phyloP scores from a whole-genome alignment of 1,140 invertebrate genomes.

The Gryllus bimaculatus region DNA sequence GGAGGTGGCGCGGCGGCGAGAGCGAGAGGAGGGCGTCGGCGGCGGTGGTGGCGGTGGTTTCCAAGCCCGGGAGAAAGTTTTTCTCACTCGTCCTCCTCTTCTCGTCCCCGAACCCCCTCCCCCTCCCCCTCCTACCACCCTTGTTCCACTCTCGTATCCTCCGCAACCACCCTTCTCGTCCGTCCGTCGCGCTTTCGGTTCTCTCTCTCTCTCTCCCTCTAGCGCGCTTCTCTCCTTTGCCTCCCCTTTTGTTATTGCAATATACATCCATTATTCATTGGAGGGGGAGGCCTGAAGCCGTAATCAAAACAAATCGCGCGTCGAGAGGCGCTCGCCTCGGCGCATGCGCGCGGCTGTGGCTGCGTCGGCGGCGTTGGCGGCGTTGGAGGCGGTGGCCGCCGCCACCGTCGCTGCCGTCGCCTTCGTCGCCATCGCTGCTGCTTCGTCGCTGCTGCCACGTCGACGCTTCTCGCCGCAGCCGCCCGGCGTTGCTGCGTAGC shows the following conservation, averaged over 20 bases:
- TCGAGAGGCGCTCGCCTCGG: constrained; percentile 20
- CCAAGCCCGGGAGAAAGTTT: not conserved
- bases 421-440: no score
- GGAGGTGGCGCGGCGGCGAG: no score
- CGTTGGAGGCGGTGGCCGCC: not conserved
- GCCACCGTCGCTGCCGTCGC: no score
- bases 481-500: no score
- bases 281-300: constrained; percentile 21
- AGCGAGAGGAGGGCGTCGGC: constrained; percentile 16
- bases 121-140: constrained; percentile 23
- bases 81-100: constrained; percentile 14
- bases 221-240: not conserved
- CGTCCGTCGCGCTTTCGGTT: constrained; percentile 14
- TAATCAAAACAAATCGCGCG: constrained; percentile 26
- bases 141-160: constrained; percentile 21
- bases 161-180: constrained; percentile 22
- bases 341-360: constrained; percentile 12
- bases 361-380: not conserved
- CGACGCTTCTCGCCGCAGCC: no score
- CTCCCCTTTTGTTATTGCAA: constrained; percentile 24
- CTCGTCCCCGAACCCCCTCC: constrained; percentile 16
- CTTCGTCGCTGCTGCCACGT: no score
- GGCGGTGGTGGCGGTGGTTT: constrained; percentile 17
- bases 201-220: not conserved
- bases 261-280: constrained; percentile 25